These are phyloP conservation scores for Ligdia adustata DNA, from an alignment of 2,888 invertebrate species.

Conservation along the genomic window DNA sequence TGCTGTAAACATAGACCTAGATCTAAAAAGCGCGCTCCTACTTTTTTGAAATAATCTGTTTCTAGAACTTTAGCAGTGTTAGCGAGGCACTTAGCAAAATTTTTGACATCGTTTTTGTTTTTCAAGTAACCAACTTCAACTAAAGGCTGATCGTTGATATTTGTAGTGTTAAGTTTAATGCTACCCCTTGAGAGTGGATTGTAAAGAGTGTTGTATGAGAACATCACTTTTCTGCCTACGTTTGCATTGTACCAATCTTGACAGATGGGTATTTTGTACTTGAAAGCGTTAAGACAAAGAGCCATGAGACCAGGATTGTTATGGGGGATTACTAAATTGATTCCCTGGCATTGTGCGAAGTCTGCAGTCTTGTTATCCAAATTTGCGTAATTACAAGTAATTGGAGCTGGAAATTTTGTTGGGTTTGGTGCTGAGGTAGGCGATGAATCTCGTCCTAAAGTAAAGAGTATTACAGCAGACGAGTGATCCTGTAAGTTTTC, in stretches of 20 bases:
- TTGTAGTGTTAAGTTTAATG: slow-evolving; percentile 75
- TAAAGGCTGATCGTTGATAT: slow-evolving; percentile 81
- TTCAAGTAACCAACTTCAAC: slow-evolving; percentile 81
- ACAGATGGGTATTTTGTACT: slow-evolving; percentile 58
- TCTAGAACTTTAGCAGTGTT: slow-evolving; percentile 34
- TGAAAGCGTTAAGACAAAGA: slow-evolving; percentile 67
- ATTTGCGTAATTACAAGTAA: slow-evolving; percentile 34
- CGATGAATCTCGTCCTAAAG: slow-evolving; percentile 3
- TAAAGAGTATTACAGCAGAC: slow-evolving; percentile 43
- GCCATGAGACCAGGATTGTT: slow-evolving; percentile 17
- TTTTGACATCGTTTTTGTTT: slow-evolving; percentile 18
- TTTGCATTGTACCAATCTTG: slow-evolving; percentile 38
- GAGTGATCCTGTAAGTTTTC: slow-evolving; percentile 72
- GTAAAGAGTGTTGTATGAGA: slow-evolving; percentile 36
- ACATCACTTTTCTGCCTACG: slow-evolving; percentile 30
- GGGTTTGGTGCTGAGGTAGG: slow-evolving; percentile 25
- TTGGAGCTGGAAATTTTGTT: slow-evolving; percentile 31
- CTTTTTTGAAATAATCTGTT: slow-evolving; percentile 35
- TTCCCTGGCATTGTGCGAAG: slow-evolving; percentile 38
- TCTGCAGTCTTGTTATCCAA: slow-evolving; percentile 29
- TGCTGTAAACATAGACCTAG: slow-evolving; percentile 34
- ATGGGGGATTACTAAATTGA: slow-evolving; percentile 29
- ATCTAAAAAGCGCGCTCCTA: slow-evolving; percentile 33
- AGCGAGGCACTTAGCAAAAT: slow-evolving; percentile 28
- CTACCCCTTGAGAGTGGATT: slow-evolving; percentile 77